phyloP scores from a whole-genome alignment of 1,140 invertebrate species.

The Venturia canescens region DNA sequence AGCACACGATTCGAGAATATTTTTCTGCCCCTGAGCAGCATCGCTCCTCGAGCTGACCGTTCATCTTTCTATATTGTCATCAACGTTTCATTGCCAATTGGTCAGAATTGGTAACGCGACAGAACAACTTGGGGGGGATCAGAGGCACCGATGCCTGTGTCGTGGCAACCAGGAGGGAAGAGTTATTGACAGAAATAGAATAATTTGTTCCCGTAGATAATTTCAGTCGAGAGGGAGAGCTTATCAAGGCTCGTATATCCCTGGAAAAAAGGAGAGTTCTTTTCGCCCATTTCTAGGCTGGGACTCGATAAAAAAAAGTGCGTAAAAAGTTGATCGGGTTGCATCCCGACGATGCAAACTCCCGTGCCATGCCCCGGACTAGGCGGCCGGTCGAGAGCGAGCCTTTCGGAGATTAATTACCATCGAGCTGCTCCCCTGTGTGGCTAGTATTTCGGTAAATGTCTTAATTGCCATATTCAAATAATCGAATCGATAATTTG shows the following conservation, averaged over 20 bases:
- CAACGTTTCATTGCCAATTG: slow-evolving; percentile 6
- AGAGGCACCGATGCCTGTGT: background rate
- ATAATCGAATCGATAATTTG: slow-evolving; percentile 46
- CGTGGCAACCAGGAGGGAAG: background rate
- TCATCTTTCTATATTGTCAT: background rate
- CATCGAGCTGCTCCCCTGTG: background rate
- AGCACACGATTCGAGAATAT: slow-evolving; percentile 14
- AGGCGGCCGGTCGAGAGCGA: no score
- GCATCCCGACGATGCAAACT: no score
- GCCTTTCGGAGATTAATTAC: no score
- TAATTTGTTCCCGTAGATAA: background rate
- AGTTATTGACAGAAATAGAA: slow-evolving; percentile 8
- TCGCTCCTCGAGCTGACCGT: background rate
- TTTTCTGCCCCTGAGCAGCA: background rate
- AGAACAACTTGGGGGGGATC: background rate
- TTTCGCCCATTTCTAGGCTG: background rate
- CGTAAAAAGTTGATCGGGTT: no score
- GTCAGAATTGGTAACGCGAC: slow-evolving; percentile 16
- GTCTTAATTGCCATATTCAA: slow-evolving; percentile 38
- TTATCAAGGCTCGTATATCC: no score
- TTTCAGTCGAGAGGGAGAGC: background rate
- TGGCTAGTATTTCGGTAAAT: slow-evolving; percentile 22
- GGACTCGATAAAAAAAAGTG: no score
- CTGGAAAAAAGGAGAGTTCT: background rate
- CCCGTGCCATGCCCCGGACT: no score